These are phyloP conservation scores for Oryzaephilus surinamensis DNA, from an alignment of 1,140 invertebrate species.

Conservation along the genomic window DNA sequence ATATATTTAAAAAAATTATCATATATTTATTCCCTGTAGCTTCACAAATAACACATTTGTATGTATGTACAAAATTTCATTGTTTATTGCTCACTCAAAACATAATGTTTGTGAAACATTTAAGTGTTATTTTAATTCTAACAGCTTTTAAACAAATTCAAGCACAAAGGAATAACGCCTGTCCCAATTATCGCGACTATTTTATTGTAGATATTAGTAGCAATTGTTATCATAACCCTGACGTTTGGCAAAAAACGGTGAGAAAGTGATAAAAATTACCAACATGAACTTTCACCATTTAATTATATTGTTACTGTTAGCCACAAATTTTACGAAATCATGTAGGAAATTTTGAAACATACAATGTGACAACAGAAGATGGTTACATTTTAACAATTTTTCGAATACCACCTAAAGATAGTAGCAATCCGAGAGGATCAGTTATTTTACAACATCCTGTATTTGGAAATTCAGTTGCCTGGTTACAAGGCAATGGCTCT, in stretches of 20 bases:
- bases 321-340: background rate
- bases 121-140: too few relatives aligned
- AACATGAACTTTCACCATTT: background rate
- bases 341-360: slow-evolving; percentile 5
- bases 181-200: background rate
- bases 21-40: too few relatives aligned
- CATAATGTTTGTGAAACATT: too few relatives aligned
- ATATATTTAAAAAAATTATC: too few relatives aligned
- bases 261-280: background rate
- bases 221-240: slow-evolving; percentile 1
- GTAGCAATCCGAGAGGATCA: slow-evolving; percentile 11
- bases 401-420: slow-evolving; percentile 9
- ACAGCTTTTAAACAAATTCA: too few relatives aligned
- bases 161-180: background rate
- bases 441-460: slow-evolving; percentile 14
- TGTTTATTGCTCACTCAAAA: too few relatives aligned
- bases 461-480: slow-evolving; percentile 2
- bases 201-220: background rate
- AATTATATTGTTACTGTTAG: background rate
- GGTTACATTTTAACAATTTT: slow-evolving; percentile 16
- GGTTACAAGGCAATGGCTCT: slow-evolving; percentile 10
- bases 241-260: background rate
- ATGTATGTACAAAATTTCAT: too few relatives aligned
- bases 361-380: slow-evolving; percentile 13
- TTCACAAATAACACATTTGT: too few relatives aligned